A percentile compares a stretch with the other conserved stretches of the same genome.
phyloP scores from a whole-genome alignment of 2,888 invertebrate genomes.

The Loripinus fragilis region DNA sequence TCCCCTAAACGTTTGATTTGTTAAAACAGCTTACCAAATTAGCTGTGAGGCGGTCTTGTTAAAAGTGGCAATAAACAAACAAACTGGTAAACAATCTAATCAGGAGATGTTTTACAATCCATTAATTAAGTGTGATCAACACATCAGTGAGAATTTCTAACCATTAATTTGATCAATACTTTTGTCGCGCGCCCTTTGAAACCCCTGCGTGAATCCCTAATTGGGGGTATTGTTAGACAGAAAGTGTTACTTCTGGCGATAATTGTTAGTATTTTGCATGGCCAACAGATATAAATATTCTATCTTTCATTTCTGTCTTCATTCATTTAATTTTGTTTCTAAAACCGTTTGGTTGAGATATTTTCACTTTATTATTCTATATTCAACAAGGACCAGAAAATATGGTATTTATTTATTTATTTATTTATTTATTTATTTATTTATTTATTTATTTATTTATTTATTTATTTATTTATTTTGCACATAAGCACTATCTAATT shows the following conservation, averaged over 20 bases:
- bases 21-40: slow-evolving; percentile 4
- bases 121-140: neutral
- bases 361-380: too few species aligned
- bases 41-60: neutral
- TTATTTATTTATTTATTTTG: too few species aligned
- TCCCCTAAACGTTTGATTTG: slow-evolving; percentile 2
- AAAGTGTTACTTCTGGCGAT: slow-evolving; percentile 12
- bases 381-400: too few species aligned
- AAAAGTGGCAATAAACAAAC: neutral
- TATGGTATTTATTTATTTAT: neutral
- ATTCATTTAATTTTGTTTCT: too few species aligned
- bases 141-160: slow-evolving; percentile 26
- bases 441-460: neutral
- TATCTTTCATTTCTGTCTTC: too few species aligned
- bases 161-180: slow-evolving; percentile 25
- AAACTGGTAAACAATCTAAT: slow-evolving; percentile 3
- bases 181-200: slow-evolving; percentile 24
- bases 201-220: slow-evolving; percentile 11
- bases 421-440: neutral
- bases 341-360: too few species aligned
- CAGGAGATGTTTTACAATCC: slow-evolving; percentile 9
- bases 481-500: too few species aligned
- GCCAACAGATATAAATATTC: neutral
- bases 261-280: slow-evolving; percentile 9
- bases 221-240: slow-evolving; percentile 9